These are phyloP conservation scores for Palythoa grandis DNA, from an alignment of 92 coral and sea anemone genomes.

Conservation along the genomic window DNA sequence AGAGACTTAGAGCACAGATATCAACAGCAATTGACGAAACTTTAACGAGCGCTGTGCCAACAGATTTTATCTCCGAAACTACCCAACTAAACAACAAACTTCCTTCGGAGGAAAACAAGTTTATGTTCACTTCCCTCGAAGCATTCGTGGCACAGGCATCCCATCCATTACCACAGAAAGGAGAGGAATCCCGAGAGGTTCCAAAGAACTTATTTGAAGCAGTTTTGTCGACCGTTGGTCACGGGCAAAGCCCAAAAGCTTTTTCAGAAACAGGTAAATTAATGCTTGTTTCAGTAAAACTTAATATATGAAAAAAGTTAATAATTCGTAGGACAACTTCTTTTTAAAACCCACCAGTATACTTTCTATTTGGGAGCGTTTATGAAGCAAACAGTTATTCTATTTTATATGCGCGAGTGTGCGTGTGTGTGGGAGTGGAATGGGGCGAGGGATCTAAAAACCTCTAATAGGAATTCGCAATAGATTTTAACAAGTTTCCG, in stretches of 20 bases:
- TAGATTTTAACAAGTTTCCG: too few species aligned
- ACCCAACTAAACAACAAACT: background rate
- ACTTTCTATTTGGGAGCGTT: too few species aligned
- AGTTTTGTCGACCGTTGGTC: constrained; percentile 37
- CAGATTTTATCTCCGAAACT: constrained; percentile 1
- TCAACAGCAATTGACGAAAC: background rate
- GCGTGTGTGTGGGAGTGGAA: too few species aligned
- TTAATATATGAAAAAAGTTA: too few species aligned
- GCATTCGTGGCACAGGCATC: constrained; percentile 19
- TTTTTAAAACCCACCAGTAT: too few species aligned
- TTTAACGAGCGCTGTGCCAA: background rate
- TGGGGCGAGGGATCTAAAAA: too few species aligned
- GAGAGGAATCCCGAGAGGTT: background rate
- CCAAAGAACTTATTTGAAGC: constrained; percentile 40
- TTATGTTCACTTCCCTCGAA: constrained; percentile 18
- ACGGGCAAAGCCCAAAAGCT: constrained; percentile 1
- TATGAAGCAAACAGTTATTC: too few species aligned
- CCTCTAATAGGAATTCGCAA: too few species aligned
- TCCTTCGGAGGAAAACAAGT: constrained; percentile 20
- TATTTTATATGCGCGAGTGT: too few species aligned
- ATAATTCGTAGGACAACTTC: too few species aligned
- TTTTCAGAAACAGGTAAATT: background rate
- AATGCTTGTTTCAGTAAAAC: too few species aligned
- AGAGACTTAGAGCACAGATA: background rate
- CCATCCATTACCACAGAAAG: background rate